These are phyloP conservation scores for Parapristionchus giblindavisi DNA, from an alignment of 2,888 invertebrate genomes.

Conservation along the genomic window DNA sequence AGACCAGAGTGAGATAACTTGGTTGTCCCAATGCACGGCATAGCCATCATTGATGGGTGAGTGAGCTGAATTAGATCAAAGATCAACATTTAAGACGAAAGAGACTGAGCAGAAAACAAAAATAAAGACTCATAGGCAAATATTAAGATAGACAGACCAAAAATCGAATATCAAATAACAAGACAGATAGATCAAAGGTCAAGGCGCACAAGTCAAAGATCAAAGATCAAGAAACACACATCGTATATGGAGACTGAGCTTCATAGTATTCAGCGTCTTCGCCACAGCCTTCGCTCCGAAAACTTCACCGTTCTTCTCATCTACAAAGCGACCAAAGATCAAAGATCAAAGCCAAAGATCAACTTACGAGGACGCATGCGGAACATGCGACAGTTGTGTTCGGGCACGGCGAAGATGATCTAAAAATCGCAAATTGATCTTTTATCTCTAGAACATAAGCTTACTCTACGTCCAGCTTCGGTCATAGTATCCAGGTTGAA, in stretches of 20 bases:
- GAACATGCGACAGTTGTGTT: conserved; percentile 19
- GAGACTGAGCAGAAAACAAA: too few species aligned
- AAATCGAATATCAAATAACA: too few species aligned
- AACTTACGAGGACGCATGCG: conserved; percentile 25
- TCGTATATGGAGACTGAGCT: conserved; percentile 6
- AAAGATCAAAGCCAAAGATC: not conserved
- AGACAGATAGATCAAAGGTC: not conserved
- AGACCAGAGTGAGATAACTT: conserved; percentile 49
- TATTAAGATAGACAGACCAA: not conserved
- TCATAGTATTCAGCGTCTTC: conserved; percentile 19
- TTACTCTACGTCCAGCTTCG: conserved; percentile 25
- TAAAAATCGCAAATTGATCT: not conserved
- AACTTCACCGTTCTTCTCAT: conserved; percentile 30
- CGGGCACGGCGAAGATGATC: conserved; percentile 24
- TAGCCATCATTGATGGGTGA: conserved; percentile 44
- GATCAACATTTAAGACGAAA: not conserved
- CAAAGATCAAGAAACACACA: not conserved
- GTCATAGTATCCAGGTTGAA: conserved; percentile 19
- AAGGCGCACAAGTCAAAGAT: not conserved
- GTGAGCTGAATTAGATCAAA: conserved; percentile 41
- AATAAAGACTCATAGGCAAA: not conserved
- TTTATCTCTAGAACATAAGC: not conserved
- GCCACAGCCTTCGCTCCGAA: conserved; percentile 17
- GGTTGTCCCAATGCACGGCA: conserved; percentile 46
- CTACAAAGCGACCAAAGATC: not conserved